These are phyloP conservation scores for Rhabdomys pumilio DNA, from an alignment of 2,797 vertebrate species.

Conservation along the genomic window DNA sequence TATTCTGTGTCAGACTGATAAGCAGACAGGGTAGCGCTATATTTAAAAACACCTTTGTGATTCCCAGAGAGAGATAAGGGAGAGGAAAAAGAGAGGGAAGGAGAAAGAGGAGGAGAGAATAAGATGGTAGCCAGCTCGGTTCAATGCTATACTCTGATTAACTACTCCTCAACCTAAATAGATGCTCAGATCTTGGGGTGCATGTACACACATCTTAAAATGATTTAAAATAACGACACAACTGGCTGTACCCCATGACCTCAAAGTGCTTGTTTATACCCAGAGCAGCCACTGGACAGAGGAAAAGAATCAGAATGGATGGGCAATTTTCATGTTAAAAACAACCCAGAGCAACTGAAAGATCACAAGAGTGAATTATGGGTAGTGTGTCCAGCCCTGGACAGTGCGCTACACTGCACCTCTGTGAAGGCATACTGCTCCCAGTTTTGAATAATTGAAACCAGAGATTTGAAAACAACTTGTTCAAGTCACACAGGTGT, in stretches of 20 bases:
- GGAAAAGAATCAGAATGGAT: not conserved
- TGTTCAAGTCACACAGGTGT: not conserved
- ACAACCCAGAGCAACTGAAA: not conserved
- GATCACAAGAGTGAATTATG: not conserved
- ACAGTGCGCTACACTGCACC: not conserved
- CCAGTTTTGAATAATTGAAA: conserved; percentile 22
- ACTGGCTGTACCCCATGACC: not conserved
- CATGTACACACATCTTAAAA: not conserved
- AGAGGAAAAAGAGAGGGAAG: not conserved
- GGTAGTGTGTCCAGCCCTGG: not conserved
- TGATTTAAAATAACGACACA: not conserved
- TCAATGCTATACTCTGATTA: conserved; percentile 51
- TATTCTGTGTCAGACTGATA: conserved; percentile 66
- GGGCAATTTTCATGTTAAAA: not conserved
- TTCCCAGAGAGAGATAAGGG: not conserved
- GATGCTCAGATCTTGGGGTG: not conserved
- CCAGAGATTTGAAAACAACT: conserved; percentile 31
- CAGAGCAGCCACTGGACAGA: not conserved
- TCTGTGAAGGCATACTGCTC: not conserved
- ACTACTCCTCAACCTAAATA: conserved; percentile 28
- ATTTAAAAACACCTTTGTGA: conserved; percentile 62
- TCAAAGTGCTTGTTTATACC: not conserved
- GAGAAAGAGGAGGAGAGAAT: not conserved
- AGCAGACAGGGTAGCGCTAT: conserved; percentile 11
- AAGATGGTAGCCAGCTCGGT: not conserved